Conservation (phyloP, 2,888 invertebrate species). For the Phrixothrix hirtus region DNA sequence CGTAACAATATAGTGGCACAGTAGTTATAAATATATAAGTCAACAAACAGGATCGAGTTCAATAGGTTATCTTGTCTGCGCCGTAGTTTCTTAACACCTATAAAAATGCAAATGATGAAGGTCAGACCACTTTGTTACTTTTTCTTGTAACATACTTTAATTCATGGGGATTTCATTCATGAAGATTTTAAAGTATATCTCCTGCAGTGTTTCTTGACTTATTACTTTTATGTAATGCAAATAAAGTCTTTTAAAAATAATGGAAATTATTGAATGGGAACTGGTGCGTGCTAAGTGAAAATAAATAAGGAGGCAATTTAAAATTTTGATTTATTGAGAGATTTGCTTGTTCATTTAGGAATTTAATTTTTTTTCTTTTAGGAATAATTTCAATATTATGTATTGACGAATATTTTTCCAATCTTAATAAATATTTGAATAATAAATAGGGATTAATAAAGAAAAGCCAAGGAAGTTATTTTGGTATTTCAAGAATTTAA, state of each 20-base stretch:
- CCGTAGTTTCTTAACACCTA: conserved; percentile 12
- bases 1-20: no score
- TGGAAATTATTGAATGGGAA: conserved; percentile 8
- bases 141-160: conserved; percentile 16
- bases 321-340: neutral
- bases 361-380: no score
- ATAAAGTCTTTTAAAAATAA: neutral
- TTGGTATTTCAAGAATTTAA: no score
- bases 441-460: no score
- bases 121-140: conserved; percentile 18
- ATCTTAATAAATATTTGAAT: no score
- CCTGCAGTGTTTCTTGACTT: conserved; percentile 1
- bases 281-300: conserved; percentile 10
- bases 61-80: conserved; percentile 12
- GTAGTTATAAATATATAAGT: no score
- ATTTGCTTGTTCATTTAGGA: neutral
- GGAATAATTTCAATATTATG: neutral
- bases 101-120: conserved; percentile 21
- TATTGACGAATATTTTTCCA: neutral
- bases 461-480: no score
- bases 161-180: conserved; percentile 20
- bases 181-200: conserved; percentile 3
- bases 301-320: neutral
- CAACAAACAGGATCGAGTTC: conserved; percentile 10
- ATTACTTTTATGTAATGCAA: conserved; percentile 1